Percentiles rank a stretch among this genome's conserved stretches.
These are phyloP conservation scores for Liodrosophila aerea DNA, from an alignment of 2,888 invertebrate genomes.

Conservation along the genomic window DNA sequence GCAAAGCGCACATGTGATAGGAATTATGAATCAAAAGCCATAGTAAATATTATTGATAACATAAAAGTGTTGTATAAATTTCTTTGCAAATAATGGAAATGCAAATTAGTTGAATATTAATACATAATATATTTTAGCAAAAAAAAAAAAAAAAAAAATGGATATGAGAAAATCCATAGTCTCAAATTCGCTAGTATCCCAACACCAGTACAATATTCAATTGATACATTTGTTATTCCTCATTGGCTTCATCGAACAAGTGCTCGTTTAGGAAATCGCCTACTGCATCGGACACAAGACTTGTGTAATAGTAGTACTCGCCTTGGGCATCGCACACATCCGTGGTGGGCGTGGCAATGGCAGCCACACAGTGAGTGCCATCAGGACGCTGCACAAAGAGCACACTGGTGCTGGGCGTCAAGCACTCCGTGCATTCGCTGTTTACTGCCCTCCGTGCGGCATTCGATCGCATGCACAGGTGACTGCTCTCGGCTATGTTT, in stretches of 20 bases:
- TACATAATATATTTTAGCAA: too few relatives aligned
- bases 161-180: too few relatives aligned
- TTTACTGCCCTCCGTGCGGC: background rate
- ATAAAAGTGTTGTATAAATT: too few relatives aligned
- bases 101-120: too few relatives aligned
- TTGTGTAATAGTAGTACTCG: constrained; percentile 1
- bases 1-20: too few relatives aligned
- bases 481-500: background rate
- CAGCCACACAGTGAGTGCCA: constrained; percentile 13
- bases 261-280: background rate
- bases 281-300: background rate
- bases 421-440: background rate
- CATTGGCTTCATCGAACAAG: background rate
- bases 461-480: background rate
- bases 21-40: too few relatives aligned
- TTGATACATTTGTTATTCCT: too few relatives aligned
- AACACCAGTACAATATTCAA: too few relatives aligned
- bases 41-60: too few relatives aligned
- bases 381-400: background rate
- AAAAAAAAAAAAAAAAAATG: too few relatives aligned
- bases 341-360: constrained; percentile 19
- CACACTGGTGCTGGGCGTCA: constrained; percentile 10
- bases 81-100: too few relatives aligned
- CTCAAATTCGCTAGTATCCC: too few relatives aligned
- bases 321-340: background rate